Evolutionary conservation across 2,888 invertebrate species (phyloP), one percentile per base, ranked within the genome.

Genomic region (Noctua fimbriata): DNA sequence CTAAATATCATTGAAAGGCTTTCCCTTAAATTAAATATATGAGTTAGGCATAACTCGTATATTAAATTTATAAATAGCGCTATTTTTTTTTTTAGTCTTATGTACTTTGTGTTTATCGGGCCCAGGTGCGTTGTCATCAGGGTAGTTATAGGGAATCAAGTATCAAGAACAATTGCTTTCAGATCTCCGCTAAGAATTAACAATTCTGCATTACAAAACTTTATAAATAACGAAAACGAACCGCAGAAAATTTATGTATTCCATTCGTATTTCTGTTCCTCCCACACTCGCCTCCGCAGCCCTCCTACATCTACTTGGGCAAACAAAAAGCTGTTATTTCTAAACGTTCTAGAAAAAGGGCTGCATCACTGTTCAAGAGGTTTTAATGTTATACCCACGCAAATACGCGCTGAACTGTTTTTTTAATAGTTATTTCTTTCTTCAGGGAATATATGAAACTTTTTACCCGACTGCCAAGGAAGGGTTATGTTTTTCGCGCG

Each of bases 261-360:
- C 49, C 6, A 44, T 52, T 67, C 44, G 55, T 28, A 14, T 32
- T 32, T n/a, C 21, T 4, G 1, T 65, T 7, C 52, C 28, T 67
- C 73, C 82, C 44, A 86, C 86, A 16, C 66, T 12, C 67, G 36
- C 82, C 82, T 14, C 24, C 60, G 24, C 36, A 47, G 9, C 9
- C 0, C 16, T n/a, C 80, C 81, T 81, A 85, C 86, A 5, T 32
- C 6, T 52, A 71, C 41, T 52, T 16, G 9, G 49, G 21, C 67
- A 83, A 67, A 60, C 49, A 60, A 44, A 47, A 52, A 60, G 49
- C 49, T 32, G 10, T 81, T 85, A 36, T 16, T 81, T 73, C 55
- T 44, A 5, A 28, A 44, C 36, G 18, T 21, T 85, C 71, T 66
- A 36, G 16, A 32, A 41, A 69, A 32, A 47, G 1, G 12, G 24